Base-by-base conservation (phyloP, 2,888 invertebrate genomes). In the Camponotus fellah region DNA sequence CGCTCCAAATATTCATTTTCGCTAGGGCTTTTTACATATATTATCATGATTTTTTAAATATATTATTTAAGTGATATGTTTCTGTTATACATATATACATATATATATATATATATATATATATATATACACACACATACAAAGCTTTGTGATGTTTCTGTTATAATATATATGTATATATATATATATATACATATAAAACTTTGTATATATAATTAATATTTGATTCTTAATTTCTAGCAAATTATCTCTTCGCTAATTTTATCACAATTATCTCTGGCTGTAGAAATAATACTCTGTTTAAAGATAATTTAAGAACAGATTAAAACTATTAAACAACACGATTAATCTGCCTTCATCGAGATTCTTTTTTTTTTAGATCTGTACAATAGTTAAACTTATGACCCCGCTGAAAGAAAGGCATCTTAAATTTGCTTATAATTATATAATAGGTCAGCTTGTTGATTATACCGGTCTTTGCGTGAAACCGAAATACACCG, bases 401-500 rank as follows among this genome's bases (percentile, higher is more conserved):
- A 56, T 49, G 72, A 56, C 46, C 8, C 8, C 10, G 46, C 17
- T n/a, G 56, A 10, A 49, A 62, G 21, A 17, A 58, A 62, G n/a
- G n/a, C 56, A 68, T 37, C 66, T 64, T 17, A 68, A 8, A 89
- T 60, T 12, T 32, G 58, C 21, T 74, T 74, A 58, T 9, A 65
- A 34, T 87, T 85, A 49, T 12, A 6, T 37, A 58, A n/a, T 87
- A 79, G 76, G 64, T 89, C 82, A 87, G 71, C 71, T 68, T 84
- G 34, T 40, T 60, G 69, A 87, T 85, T 60, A 76, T 34, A 26
- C 12, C 46, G 62, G 62, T 68, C 14, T 82, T 60, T 46, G 43
- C 62, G 66, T 46, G 10, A 37, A n/a, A 62, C 5, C 60, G 37
- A 80, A 85, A 80, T 82, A 80, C 34, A 8, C 17, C 34, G n/a